A percentile compares a stretch with the other conserved stretches of the same genome.
Conservation (phyloP, 2,888 invertebrate species). For the Sceliomorpha sp. region DNA sequence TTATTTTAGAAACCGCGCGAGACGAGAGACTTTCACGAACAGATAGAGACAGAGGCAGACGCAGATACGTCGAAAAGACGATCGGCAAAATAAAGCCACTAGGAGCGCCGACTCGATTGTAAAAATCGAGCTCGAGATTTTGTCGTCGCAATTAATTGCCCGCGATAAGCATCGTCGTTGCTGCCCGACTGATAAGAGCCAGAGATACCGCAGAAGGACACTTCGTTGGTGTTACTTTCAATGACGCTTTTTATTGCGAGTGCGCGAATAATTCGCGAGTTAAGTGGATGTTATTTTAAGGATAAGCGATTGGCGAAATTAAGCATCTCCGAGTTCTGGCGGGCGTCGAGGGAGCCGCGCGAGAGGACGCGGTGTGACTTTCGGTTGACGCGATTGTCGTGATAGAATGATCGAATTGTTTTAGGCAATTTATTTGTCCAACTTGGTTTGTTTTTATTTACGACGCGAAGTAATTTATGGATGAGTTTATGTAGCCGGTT, state of each 20-base stretch:
- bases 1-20: conserved; percentile 72
- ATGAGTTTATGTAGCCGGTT: no score
- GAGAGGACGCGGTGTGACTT: conserved; percentile 2
- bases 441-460: no score
- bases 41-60: conserved; percentile 28
- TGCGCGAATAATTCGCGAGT: conserved; percentile 44
- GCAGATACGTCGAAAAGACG: conserved; percentile 36
- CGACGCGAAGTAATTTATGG: no score
- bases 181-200: conserved; percentile 41
- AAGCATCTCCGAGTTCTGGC: conserved; percentile 30
- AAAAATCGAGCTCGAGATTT: conserved; percentile 39
- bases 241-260: conserved; percentile 32
- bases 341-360: no score
- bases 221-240: conserved; percentile 36
- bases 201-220: conserved; percentile 30
- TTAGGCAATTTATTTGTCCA: no score
- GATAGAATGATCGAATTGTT: no score
- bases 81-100: conserved; percentile 23
- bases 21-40: conserved; percentile 45
- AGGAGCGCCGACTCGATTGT: conserved; percentile 15
- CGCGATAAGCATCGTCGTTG: conserved; percentile 33
- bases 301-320: conserved; percentile 38
- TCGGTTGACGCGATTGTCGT: no score
- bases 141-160: conserved; percentile 45
- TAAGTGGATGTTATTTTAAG: conserved; percentile 29